phyloP scores from a whole-genome alignment of 2,888 invertebrate genomes.

The Lasioglossum lativentre region DNA sequence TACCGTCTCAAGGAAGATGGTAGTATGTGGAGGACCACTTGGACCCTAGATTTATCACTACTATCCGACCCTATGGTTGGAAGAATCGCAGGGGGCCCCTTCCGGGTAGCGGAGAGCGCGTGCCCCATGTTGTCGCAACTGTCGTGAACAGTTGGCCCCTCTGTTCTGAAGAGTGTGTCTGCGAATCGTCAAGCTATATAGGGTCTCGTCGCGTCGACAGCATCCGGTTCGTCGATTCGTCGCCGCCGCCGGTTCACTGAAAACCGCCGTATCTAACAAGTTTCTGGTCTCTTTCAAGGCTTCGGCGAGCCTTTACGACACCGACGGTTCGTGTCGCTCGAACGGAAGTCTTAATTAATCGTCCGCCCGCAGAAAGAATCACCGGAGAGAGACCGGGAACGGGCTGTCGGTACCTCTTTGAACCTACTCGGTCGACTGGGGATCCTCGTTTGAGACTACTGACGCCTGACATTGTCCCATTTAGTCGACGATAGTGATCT shows the following conservation, averaged over 20 bases:
- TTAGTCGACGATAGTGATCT: neutral
- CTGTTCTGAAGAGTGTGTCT: constrained; percentile 59
- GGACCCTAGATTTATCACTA: neutral
- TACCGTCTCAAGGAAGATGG: neutral
- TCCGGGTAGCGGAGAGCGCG: constrained; percentile 68
- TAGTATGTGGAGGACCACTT: neutral
- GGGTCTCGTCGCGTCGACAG: constrained; percentile 60
- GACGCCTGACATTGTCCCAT: neutral
- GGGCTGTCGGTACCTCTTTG: constrained; percentile 3
- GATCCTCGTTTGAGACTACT: neutral
- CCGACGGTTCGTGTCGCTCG: constrained; percentile 19
- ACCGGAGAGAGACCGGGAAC: neutral
- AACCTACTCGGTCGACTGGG: neutral
- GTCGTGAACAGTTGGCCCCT: constrained; percentile 68
- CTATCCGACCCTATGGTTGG: neutral
- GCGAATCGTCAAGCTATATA: constrained; percentile 66
- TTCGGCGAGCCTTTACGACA: constrained; percentile 21
- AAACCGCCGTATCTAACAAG: constrained; percentile 37
- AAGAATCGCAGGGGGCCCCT: constrained; percentile 63
- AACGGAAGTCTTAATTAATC: constrained; percentile 18
- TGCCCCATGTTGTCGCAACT: constrained; percentile 78
- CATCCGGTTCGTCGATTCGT: constrained; percentile 65
- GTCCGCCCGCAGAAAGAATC: neutral
- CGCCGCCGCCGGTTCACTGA: constrained; percentile 51
- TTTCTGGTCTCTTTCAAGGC: constrained; percentile 21